Conservation (phyloP, 2,113 vertebrate genomes). For the Pseudorhombus dupliciocellatus region DNA sequence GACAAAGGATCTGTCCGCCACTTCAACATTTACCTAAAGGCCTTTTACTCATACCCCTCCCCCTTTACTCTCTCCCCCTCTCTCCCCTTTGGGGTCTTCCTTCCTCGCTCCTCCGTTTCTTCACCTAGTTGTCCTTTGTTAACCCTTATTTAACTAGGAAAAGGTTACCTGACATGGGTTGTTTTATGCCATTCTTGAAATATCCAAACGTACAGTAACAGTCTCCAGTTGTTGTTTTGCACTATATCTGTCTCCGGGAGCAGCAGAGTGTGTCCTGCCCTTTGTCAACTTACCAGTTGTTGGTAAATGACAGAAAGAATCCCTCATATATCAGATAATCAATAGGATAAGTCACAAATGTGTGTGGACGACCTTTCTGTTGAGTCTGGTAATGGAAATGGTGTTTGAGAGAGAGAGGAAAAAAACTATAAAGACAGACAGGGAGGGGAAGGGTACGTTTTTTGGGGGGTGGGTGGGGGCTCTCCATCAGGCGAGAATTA, state of each 20-base stretch:
- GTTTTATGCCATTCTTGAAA: not conserved
- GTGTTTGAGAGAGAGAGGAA: not conserved
- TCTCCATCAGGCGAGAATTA: conserved; percentile 54
- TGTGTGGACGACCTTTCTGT: conserved; percentile 34
- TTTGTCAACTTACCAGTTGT: not conserved
- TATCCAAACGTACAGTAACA: not conserved
- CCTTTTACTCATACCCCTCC: conserved; percentile 37
- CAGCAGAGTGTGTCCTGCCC: not conserved
- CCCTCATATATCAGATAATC: conserved; percentile 33
- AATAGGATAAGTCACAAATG: conserved; percentile 17
- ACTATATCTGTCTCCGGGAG: not conserved
- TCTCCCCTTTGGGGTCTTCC: not conserved
- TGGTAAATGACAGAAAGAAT: conserved; percentile 31
- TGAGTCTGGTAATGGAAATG: conserved; percentile 18
- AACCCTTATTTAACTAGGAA: conserved; percentile 15
- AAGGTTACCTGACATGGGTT: conserved; percentile 19
- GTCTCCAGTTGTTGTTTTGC: not conserved
- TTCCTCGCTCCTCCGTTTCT: conserved; percentile 8
- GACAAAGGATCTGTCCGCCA: conserved; percentile 70
- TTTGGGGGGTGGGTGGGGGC: conserved; percentile 37
- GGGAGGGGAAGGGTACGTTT: conserved; percentile 9
- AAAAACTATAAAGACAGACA: not conserved
- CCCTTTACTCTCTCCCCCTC: not conserved
- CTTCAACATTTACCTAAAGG: conserved; percentile 72
- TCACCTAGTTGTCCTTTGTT: conserved; percentile 12